Evolutionary conservation across 2,797 vertebrate genomes (phyloP).

Genomic region (Centroberyx gerrardi): DNA sequence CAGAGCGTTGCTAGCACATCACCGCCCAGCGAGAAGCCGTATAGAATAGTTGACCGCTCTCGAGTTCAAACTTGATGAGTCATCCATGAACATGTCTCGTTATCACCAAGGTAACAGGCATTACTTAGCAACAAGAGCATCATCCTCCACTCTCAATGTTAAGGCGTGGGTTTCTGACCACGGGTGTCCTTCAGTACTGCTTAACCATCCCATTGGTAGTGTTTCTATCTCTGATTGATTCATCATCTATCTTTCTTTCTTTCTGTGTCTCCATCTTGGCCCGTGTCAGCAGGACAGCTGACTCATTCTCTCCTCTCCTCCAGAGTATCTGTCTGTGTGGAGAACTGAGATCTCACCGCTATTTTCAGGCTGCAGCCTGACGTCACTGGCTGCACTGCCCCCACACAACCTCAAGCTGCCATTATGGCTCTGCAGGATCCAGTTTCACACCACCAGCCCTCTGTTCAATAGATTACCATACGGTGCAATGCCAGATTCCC

Average conservation of each 20-base stretch:
- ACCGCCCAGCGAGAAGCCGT: conserved; percentile 14
- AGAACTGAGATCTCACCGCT: conserved; percentile 77
- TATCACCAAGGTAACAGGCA: conserved; percentile 81
- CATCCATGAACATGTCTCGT: conserved; percentile 66
- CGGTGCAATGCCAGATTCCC: conserved; percentile 13
- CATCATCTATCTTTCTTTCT: conserved; percentile 68
- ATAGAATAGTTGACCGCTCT: conserved; percentile 51
- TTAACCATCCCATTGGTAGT: conserved; percentile 43
- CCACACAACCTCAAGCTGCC: conserved; percentile 61
- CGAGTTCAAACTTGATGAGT: conserved; percentile 73
- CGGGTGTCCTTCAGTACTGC: conserved; percentile 66
- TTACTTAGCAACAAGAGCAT: conserved; percentile 80
- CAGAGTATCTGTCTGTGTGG: conserved; percentile 71
- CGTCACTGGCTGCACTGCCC: conserved; percentile 68
- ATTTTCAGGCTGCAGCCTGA: conserved; percentile 77
- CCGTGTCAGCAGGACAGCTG: conserved; percentile 68
- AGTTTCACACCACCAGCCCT: conserved; percentile 33
- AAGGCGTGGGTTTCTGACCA: conserved; percentile 68
- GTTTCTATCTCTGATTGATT: conserved; percentile 72
- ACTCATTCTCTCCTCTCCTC: conserved; percentile 78
- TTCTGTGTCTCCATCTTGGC: conserved; percentile 66
- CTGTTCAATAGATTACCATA: conserved; percentile 23
- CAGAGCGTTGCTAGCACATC: conserved; percentile 23
- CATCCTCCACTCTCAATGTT: conserved; percentile 58
- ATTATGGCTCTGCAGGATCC: conserved; percentile 54